phyloP scores from a whole-genome alignment of 2,888 invertebrate genomes.

The Eupsilia transversa region DNA sequence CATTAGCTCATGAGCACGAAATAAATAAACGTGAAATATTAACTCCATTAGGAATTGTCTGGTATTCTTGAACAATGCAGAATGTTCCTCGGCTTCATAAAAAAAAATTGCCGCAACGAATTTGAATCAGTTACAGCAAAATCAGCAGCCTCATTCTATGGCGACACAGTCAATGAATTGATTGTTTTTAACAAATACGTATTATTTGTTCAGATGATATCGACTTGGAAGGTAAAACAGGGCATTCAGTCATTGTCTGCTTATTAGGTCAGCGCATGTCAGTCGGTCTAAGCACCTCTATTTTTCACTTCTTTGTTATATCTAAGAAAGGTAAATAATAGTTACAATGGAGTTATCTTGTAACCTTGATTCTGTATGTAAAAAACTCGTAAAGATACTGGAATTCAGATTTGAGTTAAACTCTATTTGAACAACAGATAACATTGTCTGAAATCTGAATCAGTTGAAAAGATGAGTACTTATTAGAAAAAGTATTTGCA shows the following conservation, averaged over 20 bases:
- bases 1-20: not conserved
- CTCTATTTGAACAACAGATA: slow-evolving; percentile 37
- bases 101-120: not conserved
- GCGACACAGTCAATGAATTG: slow-evolving; percentile 13
- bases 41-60: slow-evolving; percentile 6
- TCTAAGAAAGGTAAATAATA: slow-evolving; percentile 37
- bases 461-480: not conserved
- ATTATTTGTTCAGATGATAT: slow-evolving; percentile 61
- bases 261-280: slow-evolving; percentile 55
- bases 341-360: slow-evolving; percentile 40
- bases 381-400: slow-evolving; percentile 43
- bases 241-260: slow-evolving; percentile 60
- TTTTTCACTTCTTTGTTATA: slow-evolving; percentile 34
- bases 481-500: not conserved
- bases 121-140: not conserved
- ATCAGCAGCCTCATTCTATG: slow-evolving; percentile 7
- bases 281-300: slow-evolving; percentile 28
- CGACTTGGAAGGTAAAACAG: slow-evolving; percentile 54
- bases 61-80: not conserved
- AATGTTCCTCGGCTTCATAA: not conserved
- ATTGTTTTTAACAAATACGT: slow-evolving; percentile 33
- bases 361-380: slow-evolving; percentile 47
- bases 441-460: slow-evolving; percentile 9
- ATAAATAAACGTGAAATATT: slow-evolving; percentile 11
- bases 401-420: slow-evolving; percentile 28